phyloP scores from a whole-genome alignment of 2,888 invertebrate species.

The Philonicus albiceps region DNA sequence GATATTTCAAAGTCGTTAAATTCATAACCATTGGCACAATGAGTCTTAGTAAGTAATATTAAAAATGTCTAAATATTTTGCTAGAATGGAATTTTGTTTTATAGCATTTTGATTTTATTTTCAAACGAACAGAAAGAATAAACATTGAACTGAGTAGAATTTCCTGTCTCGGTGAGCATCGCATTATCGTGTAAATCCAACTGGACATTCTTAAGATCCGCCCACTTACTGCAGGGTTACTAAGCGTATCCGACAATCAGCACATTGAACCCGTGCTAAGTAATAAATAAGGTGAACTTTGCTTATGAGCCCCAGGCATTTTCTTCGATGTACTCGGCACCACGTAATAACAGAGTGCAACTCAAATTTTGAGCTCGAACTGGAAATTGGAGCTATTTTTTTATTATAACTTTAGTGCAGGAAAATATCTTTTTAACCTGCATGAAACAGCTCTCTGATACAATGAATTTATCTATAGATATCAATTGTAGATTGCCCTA shows the following conservation, averaged over 20 bases:
- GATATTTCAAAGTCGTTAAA: neutral
- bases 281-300: neutral
- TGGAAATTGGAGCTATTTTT: neutral
- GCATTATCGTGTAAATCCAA: too few relatives aligned
- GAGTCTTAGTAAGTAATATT: neutral
- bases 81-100: neutral
- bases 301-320: neutral
- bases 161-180: too few relatives aligned
- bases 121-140: too few relatives aligned
- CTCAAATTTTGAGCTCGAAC: neutral
- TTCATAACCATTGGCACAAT: neutral
- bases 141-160: too few relatives aligned
- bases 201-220: neutral
- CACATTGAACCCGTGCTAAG: neutral
- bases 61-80: neutral
- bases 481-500: too few relatives aligned
- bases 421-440: too few relatives aligned
- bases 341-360: neutral
- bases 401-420: too few relatives aligned
- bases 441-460: too few relatives aligned
- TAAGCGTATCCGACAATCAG: neutral
- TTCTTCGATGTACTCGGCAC: neutral
- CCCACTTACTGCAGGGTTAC: neutral
- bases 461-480: too few relatives aligned
- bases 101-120: too few relatives aligned